phyloP scores from a whole-genome alignment of 2,797 vertebrate genomes.

The Coilia nasus region DNA sequence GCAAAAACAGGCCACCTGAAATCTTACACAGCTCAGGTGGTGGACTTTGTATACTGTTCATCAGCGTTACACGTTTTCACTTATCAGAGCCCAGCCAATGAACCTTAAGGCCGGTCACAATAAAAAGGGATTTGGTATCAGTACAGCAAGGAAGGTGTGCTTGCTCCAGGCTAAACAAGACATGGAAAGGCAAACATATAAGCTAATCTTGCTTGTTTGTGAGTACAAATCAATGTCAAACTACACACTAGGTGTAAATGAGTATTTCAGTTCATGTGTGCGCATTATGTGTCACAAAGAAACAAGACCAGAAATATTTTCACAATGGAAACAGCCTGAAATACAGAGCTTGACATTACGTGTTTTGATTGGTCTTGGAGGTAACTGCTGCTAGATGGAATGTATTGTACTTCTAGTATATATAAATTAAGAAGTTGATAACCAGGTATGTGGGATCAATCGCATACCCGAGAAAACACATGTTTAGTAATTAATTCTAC shows the following conservation, averaged over 20 bases:
- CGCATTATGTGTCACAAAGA: background rate
- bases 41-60: conserved; percentile 70
- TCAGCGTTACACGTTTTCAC: conserved; percentile 41
- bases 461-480: background rate
- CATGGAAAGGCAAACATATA: background rate
- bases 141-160: background rate
- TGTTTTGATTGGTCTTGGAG: background rate
- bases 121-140: conserved; percentile 7
- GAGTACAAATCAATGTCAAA: background rate
- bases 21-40: conserved; percentile 33
- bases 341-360: no score
- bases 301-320: background rate
- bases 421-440: background rate
- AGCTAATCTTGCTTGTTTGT: background rate
- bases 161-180: background rate
- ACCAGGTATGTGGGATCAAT: background rate
- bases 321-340: no score
- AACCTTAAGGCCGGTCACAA: conserved; percentile 36
- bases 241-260: background rate
- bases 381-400: background rate
- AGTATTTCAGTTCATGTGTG: background rate
- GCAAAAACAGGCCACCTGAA: conserved; percentile 40
- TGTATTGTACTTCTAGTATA: background rate
- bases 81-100: conserved; percentile 55
- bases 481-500: background rate